phyloP scores from a whole-genome alignment of 2,888 invertebrate genomes.

The Abrostola tripartita region DNA sequence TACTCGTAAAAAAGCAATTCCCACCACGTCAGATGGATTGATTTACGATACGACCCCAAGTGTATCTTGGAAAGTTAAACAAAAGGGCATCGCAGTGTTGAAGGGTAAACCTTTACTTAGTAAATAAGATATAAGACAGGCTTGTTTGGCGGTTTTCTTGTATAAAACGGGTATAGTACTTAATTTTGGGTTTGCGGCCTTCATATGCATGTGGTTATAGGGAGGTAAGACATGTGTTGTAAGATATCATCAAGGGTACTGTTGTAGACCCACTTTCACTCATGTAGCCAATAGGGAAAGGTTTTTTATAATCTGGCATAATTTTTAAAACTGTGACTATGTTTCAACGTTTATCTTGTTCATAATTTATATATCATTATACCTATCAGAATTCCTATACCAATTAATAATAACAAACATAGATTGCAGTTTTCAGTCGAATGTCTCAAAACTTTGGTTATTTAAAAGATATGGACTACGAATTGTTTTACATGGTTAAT shows the following conservation, averaged over 20 bases:
- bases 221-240: neutral
- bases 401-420: too few species aligned
- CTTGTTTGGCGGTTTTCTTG: slow-evolving; percentile 16
- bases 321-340: too few species aligned
- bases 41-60: slow-evolving; percentile 75
- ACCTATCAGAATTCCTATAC: too few species aligned
- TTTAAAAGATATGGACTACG: too few species aligned
- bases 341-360: too few species aligned
- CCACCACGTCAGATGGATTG: slow-evolving; percentile 75
- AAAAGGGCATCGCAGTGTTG: slow-evolving; percentile 56
- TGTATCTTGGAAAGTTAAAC: slow-evolving; percentile 64
- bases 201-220: neutral
- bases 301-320: too few species aligned
- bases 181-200: slow-evolving; percentile 6
- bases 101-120: slow-evolving; percentile 56
- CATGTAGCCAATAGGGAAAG: too few species aligned
- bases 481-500: too few species aligned
- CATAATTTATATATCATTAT: too few species aligned
- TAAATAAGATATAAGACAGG: slow-evolving; percentile 56
- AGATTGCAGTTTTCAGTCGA: too few species aligned
- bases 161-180: slow-evolving; percentile 9
- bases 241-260: neutral
- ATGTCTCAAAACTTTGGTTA: too few species aligned
- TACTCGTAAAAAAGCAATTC: slow-evolving; percentile 75
- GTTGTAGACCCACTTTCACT: too few species aligned